Base-by-base conservation (phyloP, 1,140 invertebrate genomes). In the Drosophila watanabei region DNA sequence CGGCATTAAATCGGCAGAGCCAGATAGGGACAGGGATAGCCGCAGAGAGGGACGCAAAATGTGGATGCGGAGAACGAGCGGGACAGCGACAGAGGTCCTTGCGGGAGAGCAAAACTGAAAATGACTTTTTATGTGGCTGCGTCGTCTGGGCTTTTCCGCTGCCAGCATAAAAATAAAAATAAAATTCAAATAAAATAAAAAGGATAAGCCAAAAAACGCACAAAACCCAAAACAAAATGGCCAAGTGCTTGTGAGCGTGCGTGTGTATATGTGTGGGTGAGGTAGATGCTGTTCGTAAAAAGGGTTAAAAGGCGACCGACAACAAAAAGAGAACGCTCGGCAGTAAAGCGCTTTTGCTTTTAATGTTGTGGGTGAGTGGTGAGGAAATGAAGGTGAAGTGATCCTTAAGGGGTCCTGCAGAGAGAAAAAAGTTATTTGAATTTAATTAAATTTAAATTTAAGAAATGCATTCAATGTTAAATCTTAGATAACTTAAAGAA, bases 121-220 rank as follows among this genome's bases (percentile, higher is more conserved):
- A 88, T 89, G 85, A 88, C 85, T 89, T 88, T 88, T 88, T 88
- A 89, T 89, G 85, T 79, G 65, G 77, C 56, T 76, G 75, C 61
- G 52, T 65, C 59, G 60, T 72, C 69, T 79, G 52, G 70, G 82
- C 64, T 86, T 80, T 66, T 63, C 80, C 85, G 73, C 54, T 89
- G 85, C 80, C 85, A 89, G 84, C 80, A 84, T 89, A 76, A 79
- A 89, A 87, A 88, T 89, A 88, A 88, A 88, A 89, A 88, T 88
- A 90, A 88, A 88, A 88, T 88, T 88, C 85, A 88, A 88, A 88
- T 88, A 82, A 90, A 85, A 88, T 88, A 85, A 88, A 89, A 89
- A 89, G 88, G 85, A 80, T 88, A 90, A 88, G 79, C 85, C 86
- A 90, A 85, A 87, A 82, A 79, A 75, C 69, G 80, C 64, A 89